Percentiles rank a stretch among this genome's conserved stretches.
These are phyloP conservation scores for Listronotus bonariensis DNA, from an alignment of 1,140 invertebrate genomes.

Conservation along the genomic window DNA sequence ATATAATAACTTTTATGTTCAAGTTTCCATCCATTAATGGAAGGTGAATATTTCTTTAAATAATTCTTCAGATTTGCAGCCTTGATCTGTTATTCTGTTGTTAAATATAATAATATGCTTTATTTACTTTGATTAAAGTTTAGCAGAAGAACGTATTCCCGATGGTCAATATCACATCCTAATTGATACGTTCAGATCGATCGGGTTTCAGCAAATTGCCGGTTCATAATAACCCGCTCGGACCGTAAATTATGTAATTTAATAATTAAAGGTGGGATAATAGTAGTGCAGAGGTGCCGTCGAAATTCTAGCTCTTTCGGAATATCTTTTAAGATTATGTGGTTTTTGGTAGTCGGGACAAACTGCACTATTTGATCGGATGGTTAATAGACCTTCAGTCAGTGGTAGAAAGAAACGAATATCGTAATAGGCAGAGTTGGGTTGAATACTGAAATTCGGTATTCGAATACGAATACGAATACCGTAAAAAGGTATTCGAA, in stretches of 20 bases:
- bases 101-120: too few species aligned
- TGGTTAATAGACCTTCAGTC: too few species aligned
- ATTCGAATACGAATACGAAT: too few species aligned
- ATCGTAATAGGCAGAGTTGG: too few species aligned
- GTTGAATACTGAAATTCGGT: too few species aligned
- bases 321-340: constrained; percentile 11
- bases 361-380: neutral
- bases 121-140: neutral
- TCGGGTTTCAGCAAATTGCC: constrained; percentile 34
- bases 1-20: too few species aligned
- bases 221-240: constrained; percentile 5
- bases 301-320: constrained; percentile 32
- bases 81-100: too few species aligned
- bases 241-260: constrained; percentile 37
- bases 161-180: constrained; percentile 25
- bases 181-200: constrained; percentile 31
- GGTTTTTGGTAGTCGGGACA: constrained; percentile 13
- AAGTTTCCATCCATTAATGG: too few species aligned
- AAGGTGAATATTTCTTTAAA: too few species aligned
- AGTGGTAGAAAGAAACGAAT: too few species aligned
- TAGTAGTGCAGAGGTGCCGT: constrained; percentile 33
- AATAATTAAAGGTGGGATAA: constrained; percentile 40
- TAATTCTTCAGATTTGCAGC: too few species aligned
- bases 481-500: too few species aligned
- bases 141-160: constrained; percentile 1